Conservation (phyloP, 2,797 vertebrate species). For the Phoebastria nigripes region DNA sequence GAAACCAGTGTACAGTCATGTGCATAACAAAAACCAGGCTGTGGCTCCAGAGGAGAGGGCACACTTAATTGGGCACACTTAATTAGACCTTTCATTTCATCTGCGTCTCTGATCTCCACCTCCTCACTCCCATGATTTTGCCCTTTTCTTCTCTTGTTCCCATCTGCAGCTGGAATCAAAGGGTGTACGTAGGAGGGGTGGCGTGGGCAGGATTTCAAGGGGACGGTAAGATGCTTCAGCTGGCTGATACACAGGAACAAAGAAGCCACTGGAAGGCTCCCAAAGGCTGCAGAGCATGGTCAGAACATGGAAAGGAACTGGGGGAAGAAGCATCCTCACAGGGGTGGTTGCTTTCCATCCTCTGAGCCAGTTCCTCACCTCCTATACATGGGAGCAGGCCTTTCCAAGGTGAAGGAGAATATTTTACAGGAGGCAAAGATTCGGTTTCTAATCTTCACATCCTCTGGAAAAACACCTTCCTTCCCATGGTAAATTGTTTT, state of each 20-base stretch:
- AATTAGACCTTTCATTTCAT: constrained; percentile 43
- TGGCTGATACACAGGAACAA: background rate
- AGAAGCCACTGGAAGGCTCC: background rate
- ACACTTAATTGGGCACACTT: constrained; percentile 24
- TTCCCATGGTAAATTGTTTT: background rate
- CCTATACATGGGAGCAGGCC: background rate
- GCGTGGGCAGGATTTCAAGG: constrained; percentile 11
- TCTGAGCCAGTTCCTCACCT: background rate
- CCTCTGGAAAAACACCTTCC: background rate
- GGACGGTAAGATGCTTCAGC: background rate
- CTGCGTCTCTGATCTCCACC: constrained; percentile 24
- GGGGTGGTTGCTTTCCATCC: background rate
- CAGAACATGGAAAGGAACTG: background rate
- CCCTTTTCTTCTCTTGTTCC: background rate
- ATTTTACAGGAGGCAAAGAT: background rate
- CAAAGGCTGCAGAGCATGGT: background rate
- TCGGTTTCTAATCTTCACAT: background rate
- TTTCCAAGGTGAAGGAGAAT: background rate
- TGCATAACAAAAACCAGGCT: background rate
- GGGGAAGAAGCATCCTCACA: background rate
- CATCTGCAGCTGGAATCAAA: constrained; percentile 48
- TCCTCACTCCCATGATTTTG: constrained; percentile 9
- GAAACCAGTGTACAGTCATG: background rate
- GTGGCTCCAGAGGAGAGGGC: constrained; percentile 18
- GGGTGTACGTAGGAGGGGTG: background rate